A percentile compares a stretch with the other conserved stretches of the same genome.
These are phyloP conservation scores for Cydia splendana DNA, from an alignment of 1,140 invertebrate species.

Conservation along the genomic window DNA sequence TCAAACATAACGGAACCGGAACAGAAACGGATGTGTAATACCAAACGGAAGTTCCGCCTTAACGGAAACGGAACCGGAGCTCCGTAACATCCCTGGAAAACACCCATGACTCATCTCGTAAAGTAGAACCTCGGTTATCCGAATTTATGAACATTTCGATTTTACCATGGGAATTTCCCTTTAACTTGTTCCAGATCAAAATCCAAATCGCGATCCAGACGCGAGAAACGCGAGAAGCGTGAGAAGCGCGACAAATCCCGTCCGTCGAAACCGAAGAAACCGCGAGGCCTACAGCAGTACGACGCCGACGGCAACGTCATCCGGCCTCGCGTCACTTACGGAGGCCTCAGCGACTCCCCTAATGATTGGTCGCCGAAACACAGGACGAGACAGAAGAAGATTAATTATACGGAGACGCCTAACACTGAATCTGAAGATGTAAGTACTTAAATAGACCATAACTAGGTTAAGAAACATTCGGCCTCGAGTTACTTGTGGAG, in stretches of 20 bases:
- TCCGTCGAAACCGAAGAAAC: conserved; percentile 17
- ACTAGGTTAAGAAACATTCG: conserved; percentile 38
- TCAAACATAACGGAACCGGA: too few species aligned
- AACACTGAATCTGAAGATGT: conserved; percentile 86
- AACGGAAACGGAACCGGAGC: too few species aligned
- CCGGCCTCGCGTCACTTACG: conserved; percentile 70
- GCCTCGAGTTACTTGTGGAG: conserved; percentile 71
- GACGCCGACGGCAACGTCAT: conserved; percentile 66
- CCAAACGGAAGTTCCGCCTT: too few species aligned
- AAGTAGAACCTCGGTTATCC: too few species aligned
- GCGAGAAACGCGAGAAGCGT: conserved; percentile 32
- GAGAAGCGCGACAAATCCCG: conserved; percentile 37
- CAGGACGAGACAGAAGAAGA: conserved; percentile 83
- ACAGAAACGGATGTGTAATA: too few species aligned
- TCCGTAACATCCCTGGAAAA: too few species aligned
- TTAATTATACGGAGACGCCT: conserved; percentile 85
- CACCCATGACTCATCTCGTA: too few species aligned
- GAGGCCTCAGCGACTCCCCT: conserved; percentile 64
- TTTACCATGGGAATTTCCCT: not conserved
- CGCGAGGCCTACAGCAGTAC: conserved; percentile 59
- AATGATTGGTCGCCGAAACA: conserved; percentile 77
- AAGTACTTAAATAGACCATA: conserved; percentile 45
- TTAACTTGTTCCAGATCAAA: conserved; percentile 33
- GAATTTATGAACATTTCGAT: not conserved
- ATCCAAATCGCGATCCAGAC: conserved; percentile 37